These are phyloP conservation scores for Temnothorax rugatulus DNA, from an alignment of 2,888 invertebrate genomes.

Conservation along the genomic window DNA sequence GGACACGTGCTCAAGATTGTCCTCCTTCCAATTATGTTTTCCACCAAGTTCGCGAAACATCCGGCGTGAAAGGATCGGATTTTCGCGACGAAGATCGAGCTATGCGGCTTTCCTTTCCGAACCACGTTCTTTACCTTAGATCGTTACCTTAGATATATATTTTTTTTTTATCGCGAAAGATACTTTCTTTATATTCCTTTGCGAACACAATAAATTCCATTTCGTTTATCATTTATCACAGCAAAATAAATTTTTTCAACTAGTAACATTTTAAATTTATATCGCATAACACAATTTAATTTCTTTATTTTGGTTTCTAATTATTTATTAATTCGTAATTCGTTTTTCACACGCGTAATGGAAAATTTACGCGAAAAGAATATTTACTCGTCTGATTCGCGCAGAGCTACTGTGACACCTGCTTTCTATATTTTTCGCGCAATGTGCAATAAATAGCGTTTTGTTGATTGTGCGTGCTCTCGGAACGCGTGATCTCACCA, in stretches of 20 bases:
- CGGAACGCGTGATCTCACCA: constrained; percentile 24
- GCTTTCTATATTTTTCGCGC: constrained; percentile 31
- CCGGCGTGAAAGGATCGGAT: constrained; percentile 19
- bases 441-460: constrained; percentile 33
- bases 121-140: not conserved
- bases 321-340: constrained; percentile 17
- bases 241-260: not conserved
- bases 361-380: constrained; percentile 1
- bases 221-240: not conserved
- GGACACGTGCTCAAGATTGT: constrained; percentile 47
- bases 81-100: not conserved
- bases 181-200: not conserved
- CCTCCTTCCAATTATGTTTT: constrained; percentile 46
- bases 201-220: not conserved
- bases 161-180: not conserved
- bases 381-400: not conserved
- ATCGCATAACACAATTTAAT: not conserved
- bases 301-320: not conserved
- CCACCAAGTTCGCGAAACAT: constrained; percentile 28
- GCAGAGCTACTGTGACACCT: not conserved
- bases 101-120: not conserved
- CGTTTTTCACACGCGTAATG: not conserved
- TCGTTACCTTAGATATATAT: not conserved
- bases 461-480: constrained; percentile 24
- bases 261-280: not conserved